Conservation (phyloP, 2,113 vertebrate species). For the Chascanopsetta lugubris region DNA sequence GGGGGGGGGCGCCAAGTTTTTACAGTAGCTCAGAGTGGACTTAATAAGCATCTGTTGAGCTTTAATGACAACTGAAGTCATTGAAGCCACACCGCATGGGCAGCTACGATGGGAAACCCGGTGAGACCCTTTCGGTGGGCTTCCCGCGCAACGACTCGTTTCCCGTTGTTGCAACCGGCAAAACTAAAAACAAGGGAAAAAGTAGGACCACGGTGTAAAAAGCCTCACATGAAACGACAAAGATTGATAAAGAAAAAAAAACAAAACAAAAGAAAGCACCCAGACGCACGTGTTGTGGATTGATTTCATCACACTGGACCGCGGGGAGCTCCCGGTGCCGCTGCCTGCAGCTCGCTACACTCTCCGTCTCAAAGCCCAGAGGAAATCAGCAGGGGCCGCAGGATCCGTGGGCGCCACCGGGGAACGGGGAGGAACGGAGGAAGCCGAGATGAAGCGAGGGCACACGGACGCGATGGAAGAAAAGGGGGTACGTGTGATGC, state of each 20-base stretch:
- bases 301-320: constrained; percentile 54
- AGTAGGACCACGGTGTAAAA: neutral
- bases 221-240: constrained; percentile 5
- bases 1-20: constrained; percentile 32
- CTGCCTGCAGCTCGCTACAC: constrained; percentile 38
- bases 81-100: constrained; percentile 55
- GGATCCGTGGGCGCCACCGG: constrained; percentile 49
- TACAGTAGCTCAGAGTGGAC: no score
- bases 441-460: constrained; percentile 49
- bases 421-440: constrained; percentile 48
- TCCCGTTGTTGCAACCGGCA: neutral
- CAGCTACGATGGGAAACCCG: constrained; percentile 8
- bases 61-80: no score
- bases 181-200: neutral
- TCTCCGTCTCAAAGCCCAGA: constrained; percentile 52
- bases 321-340: constrained; percentile 19
- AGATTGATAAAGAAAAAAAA: neutral
- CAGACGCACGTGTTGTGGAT: constrained; percentile 35
- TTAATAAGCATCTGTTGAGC: no score
- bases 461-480: constrained; percentile 12
- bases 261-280: neutral
- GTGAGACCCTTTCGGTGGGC: constrained; percentile 1
- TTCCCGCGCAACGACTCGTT: neutral
- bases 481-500: constrained; percentile 31
- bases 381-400: constrained; percentile 60